Conservation (phyloP, 2,797 vertebrate genomes). For the Hyperoplus immaculatus region DNA sequence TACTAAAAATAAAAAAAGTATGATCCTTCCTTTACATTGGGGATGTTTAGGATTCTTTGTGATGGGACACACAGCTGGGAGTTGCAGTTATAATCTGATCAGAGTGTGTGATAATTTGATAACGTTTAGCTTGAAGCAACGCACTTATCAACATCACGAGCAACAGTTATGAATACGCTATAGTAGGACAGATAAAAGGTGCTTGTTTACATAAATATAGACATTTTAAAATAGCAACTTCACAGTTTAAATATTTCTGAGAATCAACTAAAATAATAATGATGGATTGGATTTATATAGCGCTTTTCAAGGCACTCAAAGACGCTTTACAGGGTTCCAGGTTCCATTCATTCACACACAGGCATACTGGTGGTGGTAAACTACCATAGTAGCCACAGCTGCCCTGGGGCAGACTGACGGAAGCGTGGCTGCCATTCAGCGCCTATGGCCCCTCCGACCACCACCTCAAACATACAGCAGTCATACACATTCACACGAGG, state of each 20-base stretch:
- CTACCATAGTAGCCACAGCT: no score
- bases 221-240: neutral
- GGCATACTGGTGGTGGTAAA: no score
- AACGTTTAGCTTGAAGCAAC: neutral
- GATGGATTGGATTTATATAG: no score
- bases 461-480: no score
- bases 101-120: neutral
- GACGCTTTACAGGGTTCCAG: no score
- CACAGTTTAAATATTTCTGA: neutral
- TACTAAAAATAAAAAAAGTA: neutral
- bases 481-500: no score
- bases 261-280: neutral
- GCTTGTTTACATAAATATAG: neutral
- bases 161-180: neutral
- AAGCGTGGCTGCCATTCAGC: no score
- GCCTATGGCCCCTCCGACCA: no score
- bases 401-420: no score
- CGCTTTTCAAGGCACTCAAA: no score
- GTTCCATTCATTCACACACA: no score
- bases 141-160: neutral
- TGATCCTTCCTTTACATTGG: no score
- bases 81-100: constrained; percentile 31
- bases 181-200: neutral
- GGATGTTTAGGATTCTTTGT: neutral
- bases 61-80: neutral